phyloP scores from a whole-genome alignment of 1,140 invertebrate species.

The Drosophila nannoptera region DNA sequence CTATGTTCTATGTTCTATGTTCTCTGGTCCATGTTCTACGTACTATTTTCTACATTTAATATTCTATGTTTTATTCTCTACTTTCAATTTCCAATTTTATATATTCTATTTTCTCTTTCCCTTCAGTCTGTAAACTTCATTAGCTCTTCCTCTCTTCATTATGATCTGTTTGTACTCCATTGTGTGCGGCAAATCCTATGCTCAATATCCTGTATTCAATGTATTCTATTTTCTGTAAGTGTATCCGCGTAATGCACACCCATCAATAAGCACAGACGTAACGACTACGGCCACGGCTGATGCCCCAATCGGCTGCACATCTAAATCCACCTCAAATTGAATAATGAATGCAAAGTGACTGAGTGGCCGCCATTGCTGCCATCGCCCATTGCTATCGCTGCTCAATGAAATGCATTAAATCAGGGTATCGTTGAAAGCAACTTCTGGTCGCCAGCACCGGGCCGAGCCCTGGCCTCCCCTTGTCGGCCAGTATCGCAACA shows the following conservation, averaged over 20 bases:
- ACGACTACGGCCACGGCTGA: constrained; percentile 8
- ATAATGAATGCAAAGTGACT: constrained; percentile 73
- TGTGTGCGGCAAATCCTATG: background rate
- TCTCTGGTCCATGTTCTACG: background rate
- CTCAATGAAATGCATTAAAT: constrained; percentile 77
- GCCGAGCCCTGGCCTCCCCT: background rate
- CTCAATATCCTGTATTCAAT: background rate
- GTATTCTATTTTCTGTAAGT: background rate
- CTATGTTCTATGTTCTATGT: background rate
- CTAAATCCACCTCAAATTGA: constrained; percentile 74
- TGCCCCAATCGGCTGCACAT: constrained; percentile 63
- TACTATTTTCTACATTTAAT: background rate
- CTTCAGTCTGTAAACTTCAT: background rate
- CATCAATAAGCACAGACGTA: constrained; percentile 29
- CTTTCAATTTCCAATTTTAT: background rate
- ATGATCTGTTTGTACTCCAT: background rate
- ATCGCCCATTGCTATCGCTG: constrained; percentile 51
- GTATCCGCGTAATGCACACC: background rate
- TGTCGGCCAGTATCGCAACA: constrained; percentile 5
- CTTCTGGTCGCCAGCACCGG: constrained; percentile 35
- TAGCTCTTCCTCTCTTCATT: background rate
- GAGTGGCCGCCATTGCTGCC: constrained; percentile 46
- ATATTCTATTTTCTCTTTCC: background rate
- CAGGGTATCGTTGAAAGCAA: constrained; percentile 73
- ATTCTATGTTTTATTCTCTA: background rate